Evolutionary conservation across 2,888 invertebrate species (phyloP).

Genomic region (Linnaemya tessellans): DNA sequence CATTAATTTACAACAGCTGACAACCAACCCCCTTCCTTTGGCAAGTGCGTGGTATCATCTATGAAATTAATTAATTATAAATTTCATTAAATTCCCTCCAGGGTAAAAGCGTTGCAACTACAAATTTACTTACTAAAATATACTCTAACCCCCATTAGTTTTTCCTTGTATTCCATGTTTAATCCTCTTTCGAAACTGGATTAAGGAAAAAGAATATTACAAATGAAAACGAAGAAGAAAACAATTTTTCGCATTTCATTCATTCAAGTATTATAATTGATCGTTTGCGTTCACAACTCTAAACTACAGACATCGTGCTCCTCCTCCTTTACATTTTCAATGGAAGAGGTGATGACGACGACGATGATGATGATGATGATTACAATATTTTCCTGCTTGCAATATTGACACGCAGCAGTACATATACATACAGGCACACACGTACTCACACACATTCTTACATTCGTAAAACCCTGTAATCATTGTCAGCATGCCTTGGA

Average conservation of each 20-base stretch:
- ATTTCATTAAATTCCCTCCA: conserved; percentile 20
- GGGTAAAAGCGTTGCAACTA: neutral
- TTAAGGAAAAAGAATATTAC: neutral
- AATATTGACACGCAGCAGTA: conserved; percentile 57
- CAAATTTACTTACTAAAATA: neutral
- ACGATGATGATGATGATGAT: conserved; percentile 22
- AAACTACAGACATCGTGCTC: conserved; percentile 12
- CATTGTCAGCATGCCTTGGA: conserved; percentile 58
- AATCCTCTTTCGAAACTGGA: conserved; percentile 5
- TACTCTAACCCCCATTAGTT: conserved; percentile 9
- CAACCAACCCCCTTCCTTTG: neutral
- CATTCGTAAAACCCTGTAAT: conserved; percentile 40
- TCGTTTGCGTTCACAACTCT: conserved; percentile 56
- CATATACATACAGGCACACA: neutral
- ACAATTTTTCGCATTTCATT: conserved; percentile 19
- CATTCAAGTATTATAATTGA: conserved; percentile 30
- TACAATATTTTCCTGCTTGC: conserved; percentile 20
- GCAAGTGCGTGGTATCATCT: conserved; percentile 8
- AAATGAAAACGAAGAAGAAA: neutral
- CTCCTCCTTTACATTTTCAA: neutral
- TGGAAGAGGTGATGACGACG: conserved; percentile 12
- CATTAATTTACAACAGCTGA: neutral
- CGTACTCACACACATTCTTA: neutral
- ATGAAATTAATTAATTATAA: conserved; percentile 43
- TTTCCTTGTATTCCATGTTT: conserved; percentile 9